phyloP scores from a whole-genome alignment of 2,113 vertebrate species.

The Haemorhous mexicanus region DNA sequence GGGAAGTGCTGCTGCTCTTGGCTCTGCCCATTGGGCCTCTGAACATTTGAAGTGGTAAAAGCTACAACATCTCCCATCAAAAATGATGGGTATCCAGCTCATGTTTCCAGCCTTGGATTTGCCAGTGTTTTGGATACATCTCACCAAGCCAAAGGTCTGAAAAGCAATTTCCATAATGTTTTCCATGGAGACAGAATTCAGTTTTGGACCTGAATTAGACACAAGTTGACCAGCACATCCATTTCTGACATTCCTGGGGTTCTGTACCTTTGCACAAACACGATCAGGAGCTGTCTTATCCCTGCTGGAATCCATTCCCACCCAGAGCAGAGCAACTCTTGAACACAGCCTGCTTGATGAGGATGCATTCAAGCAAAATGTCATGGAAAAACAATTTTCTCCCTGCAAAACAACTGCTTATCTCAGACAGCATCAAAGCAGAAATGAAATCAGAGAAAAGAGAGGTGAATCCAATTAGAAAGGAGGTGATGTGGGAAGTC shows the following conservation, averaged over 20 bases:
- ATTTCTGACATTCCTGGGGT: background rate
- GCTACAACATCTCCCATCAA: background rate
- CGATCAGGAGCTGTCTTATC: background rate
- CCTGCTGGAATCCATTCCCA: background rate
- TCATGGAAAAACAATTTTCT: background rate
- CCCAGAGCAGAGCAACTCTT: background rate
- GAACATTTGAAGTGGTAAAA: background rate
- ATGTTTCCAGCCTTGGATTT: background rate
- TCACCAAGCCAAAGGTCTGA: background rate
- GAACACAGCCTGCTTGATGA: background rate
- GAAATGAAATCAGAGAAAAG: background rate
- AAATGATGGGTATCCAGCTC: background rate
- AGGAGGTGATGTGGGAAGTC: background rate
- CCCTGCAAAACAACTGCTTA: background rate
- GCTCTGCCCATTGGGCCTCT: background rate
- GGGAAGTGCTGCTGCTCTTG: background rate
- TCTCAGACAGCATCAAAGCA: background rate
- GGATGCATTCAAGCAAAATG: background rate
- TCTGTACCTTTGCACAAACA: background rate
- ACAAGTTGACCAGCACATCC: background rate
- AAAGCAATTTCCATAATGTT: background rate
- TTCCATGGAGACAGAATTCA: background rate
- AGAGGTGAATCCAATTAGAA: background rate
- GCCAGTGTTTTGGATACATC: background rate
- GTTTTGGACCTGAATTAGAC: background rate